Evolutionary conservation across 2,113 vertebrate genomes (phyloP).

Genomic region (Mobula birostris): DNA sequence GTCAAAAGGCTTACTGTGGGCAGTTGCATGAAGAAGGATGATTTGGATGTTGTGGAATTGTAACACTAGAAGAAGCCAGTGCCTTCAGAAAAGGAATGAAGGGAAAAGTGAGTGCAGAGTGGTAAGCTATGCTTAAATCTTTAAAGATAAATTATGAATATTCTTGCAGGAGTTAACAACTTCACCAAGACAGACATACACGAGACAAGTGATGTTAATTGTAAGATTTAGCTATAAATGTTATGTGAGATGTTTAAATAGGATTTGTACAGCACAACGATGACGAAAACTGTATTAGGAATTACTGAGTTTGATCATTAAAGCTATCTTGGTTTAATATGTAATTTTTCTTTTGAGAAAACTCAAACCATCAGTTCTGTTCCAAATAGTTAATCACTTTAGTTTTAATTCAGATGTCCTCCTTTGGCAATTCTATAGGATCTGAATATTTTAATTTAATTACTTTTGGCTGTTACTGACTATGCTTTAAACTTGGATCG

Average conservation of each 20-base stretch:
- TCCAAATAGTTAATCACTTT: not conserved
- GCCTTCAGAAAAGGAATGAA: not conserved
- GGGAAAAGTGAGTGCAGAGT: not conserved
- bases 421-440: not conserved
- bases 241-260: not conserved
- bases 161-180: not conserved
- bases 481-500: too few species aligned
- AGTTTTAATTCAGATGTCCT: not conserved
- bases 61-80: not conserved
- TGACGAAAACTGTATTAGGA: not conserved
- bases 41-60: not conserved
- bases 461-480: not conserved
- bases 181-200: not conserved
- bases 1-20: not conserved
- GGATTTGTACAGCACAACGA: not conserved
- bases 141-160: not conserved
- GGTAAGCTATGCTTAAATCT: not conserved
- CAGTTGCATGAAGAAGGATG: not conserved
- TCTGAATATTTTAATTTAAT: not conserved
- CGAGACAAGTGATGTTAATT: not conserved
- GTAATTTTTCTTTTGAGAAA: not conserved
- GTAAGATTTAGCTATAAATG: not conserved
- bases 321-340: constrained; percentile 12
- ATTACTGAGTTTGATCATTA: not conserved
- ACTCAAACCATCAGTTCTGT: too few species aligned